phyloP scores from a whole-genome alignment of 2,797 vertebrate genomes.

The Selene dorsalis region DNA sequence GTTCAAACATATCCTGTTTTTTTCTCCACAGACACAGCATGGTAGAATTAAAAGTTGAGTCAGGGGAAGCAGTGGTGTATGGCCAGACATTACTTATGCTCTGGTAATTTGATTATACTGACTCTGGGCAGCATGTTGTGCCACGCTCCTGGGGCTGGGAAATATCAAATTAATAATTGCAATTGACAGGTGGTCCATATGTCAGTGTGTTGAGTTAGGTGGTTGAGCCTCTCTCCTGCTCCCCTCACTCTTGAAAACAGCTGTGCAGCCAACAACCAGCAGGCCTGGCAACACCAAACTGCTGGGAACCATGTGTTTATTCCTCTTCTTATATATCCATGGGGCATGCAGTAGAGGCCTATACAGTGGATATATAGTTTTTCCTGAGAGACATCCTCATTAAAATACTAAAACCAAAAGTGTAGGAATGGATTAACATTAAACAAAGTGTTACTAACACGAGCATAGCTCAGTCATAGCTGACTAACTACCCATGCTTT shows the following conservation, averaged over 20 bases:
- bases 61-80: slow-evolving; percentile 64
- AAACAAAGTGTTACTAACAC: too few relatives aligned
- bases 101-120: slow-evolving; percentile 79
- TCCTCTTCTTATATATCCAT: slow-evolving; percentile 5
- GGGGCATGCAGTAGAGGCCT: background rate
- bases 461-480: too few relatives aligned
- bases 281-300: slow-evolving; percentile 37
- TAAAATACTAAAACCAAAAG: background rate
- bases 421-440: too few relatives aligned
- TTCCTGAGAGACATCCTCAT: slow-evolving; percentile 1
- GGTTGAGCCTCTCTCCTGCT: slow-evolving; percentile 34
- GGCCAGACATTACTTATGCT: slow-evolving; percentile 77
- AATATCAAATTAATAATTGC: slow-evolving; percentile 81
- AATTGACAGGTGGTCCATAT: slow-evolving; percentile 79
- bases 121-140: slow-evolving; percentile 70
- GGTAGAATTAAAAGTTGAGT: slow-evolving; percentile 71
- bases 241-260: slow-evolving; percentile 36
- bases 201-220: slow-evolving; percentile 59
- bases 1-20: slow-evolving; percentile 61
- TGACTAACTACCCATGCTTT: too few relatives aligned
- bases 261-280: slow-evolving; percentile 46
- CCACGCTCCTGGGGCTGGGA: slow-evolving; percentile 53
- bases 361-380: background rate
- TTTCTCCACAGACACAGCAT: slow-evolving; percentile 48
- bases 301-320: slow-evolving; percentile 38